These are phyloP conservation scores for Athalia circularis DNA, from an alignment of 2,888 invertebrate genomes.

Conservation along the genomic window DNA sequence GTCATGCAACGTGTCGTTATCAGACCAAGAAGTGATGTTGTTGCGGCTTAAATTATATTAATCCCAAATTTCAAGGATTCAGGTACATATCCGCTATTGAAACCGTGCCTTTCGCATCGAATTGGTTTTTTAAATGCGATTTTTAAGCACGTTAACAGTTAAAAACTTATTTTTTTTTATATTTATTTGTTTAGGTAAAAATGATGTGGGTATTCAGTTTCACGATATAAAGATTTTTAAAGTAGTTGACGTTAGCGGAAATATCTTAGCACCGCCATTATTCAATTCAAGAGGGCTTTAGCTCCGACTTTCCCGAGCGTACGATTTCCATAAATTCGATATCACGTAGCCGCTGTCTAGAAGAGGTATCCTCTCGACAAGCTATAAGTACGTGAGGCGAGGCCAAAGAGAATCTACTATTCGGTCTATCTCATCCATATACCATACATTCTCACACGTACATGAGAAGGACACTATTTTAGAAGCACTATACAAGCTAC, in stretches of 20 bases:
- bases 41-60: too few species aligned
- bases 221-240: background rate
- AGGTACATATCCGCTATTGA: too few species aligned
- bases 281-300: conserved; percentile 44
- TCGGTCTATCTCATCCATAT: background rate
- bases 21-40: too few species aligned
- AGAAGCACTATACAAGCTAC: background rate
- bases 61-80: too few species aligned
- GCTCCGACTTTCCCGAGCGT: conserved; percentile 24
- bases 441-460: background rate
- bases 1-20: too few species aligned
- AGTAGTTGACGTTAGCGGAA: conserved; percentile 23
- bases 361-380: conserved; percentile 38
- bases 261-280: conserved; percentile 25
- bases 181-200: conserved; percentile 3
- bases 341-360: conserved; percentile 39
- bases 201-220: background rate
- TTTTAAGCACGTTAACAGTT: too few species aligned
- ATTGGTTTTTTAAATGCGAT: too few species aligned
- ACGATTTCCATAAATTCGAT: conserved; percentile 44
- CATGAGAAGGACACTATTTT: conserved; percentile 19
- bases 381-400: conserved; percentile 12
- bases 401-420: conserved; percentile 37
- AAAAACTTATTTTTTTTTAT: too few species aligned
- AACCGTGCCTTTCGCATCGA: too few species aligned